phyloP scores from a whole-genome alignment of 37 sponge, comb jelly and placozoan species.

The Petrosia ficiformis region DNA sequence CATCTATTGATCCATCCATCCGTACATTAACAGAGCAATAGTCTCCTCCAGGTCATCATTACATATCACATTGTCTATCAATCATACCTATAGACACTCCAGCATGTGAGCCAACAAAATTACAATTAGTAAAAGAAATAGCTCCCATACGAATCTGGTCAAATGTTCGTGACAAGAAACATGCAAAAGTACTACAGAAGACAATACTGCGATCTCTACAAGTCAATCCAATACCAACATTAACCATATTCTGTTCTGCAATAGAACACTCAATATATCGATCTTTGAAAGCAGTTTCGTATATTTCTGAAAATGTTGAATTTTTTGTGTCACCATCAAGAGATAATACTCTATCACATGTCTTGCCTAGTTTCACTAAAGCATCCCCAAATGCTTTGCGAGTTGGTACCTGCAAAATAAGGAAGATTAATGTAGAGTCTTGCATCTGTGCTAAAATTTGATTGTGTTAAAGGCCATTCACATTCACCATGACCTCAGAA shows the following conservation, averaged over 20 bases:
- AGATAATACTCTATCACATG: conserved; percentile 55
- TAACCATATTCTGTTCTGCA: conserved; percentile 98
- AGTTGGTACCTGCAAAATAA: conserved; percentile 78
- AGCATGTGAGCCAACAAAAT: conserved; percentile 96
- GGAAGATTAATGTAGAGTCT: too few species aligned
- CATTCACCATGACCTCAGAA: too few species aligned
- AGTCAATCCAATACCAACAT: conserved; percentile 90
- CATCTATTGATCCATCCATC: too few species aligned
- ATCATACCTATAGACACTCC: conserved; percentile 84
- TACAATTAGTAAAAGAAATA: conserved; percentile 91
- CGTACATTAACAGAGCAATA: too few species aligned
- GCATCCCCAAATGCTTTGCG: conserved; percentile 90
- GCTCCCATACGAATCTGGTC: conserved; percentile 99
- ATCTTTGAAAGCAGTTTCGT: conserved; percentile 93
- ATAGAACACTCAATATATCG: conserved; percentile 97
- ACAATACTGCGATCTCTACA: conserved; percentile 83
- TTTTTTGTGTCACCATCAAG: conserved; percentile 98
- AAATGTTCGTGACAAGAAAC: conserved; percentile 94
- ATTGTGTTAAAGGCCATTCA: too few species aligned
- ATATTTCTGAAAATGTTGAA: conserved; percentile 94
- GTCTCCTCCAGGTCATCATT: too few species aligned
- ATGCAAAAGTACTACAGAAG: conserved; percentile 93
- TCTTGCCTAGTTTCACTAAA: conserved; percentile 88
- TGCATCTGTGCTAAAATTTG: too few species aligned
- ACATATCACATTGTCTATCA: background rate